Evolutionary conservation across 2,797 vertebrate genomes (phyloP), one percentile per base, ranked within the genome.

Genomic region (Anomalospiza imberbis): DNA sequence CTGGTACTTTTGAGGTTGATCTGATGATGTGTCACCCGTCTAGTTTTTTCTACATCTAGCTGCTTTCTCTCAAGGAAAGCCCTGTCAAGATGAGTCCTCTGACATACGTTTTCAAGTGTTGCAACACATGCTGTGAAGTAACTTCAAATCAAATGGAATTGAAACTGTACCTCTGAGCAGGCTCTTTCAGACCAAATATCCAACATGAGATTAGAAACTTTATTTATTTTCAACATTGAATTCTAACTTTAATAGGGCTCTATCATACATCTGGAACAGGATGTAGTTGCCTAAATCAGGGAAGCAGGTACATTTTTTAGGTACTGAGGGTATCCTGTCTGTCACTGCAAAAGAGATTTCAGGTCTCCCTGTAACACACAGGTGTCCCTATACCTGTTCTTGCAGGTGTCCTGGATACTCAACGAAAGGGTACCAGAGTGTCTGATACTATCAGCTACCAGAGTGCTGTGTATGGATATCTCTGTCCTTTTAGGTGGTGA

Each of bases 1-100:
- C 73, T 95, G 55, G 50, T 91, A 74, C 58, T 96, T 95, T 79
- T 47, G 51, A 63, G 51, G 48, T 25, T 79, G 60, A 92, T 74
- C 86, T 91, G 44, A 74, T 47, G 32, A 61, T n/a, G 9, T 54
- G 29, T 47, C 48, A 81, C 24, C 21, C 34, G 36, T 22, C 13
- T 38, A 88, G 60, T 48, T 89, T 67, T 57, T 57, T n/a, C 67
- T 76, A 17, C 6, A 5, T 81, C 58, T 61, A 89, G n/a, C 31
- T 89, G 16, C 55, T 90, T 83, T 67, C 67, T 82, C 36, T 18
- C 72, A 32, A 6, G 1, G 76, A 78, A 83, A 82, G 62, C 18
- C 18, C 25, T 82, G 11, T 53, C 62, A 57, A 54, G 18, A 6
- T 29, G 12, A 60, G n/a, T 45, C 10, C 32, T 62, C 71, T 36